Conservation (phyloP, 2,888 invertebrate species). For the Campoletis raptor region DNA sequence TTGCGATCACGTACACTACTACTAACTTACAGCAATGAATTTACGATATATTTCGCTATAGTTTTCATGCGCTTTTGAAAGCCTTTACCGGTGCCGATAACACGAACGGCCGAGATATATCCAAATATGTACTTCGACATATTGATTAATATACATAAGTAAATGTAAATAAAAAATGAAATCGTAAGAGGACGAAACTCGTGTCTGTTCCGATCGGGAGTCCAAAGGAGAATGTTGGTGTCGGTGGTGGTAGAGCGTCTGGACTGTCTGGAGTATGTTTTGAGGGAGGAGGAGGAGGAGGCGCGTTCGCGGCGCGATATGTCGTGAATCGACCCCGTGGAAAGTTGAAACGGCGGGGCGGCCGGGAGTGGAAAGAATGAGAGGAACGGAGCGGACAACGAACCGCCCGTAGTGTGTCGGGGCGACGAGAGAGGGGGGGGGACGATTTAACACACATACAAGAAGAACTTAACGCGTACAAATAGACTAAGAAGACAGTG, state of each 20-base stretch:
- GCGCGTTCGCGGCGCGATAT: slow-evolving; percentile 28
- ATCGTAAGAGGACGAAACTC: slow-evolving; percentile 3
- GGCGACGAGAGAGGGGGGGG: slow-evolving; percentile 38
- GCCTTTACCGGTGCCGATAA: slow-evolving; percentile 2
- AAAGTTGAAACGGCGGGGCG: slow-evolving; percentile 60
- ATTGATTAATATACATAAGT: neutral
- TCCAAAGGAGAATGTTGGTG: slow-evolving; percentile 12
- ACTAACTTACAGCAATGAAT: too few species aligned
- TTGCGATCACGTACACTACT: neutral
- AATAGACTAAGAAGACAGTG: neutral
- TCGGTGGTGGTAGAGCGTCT: neutral
- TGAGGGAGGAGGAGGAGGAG: slow-evolving; percentile 24
- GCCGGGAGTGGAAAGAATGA: slow-evolving; percentile 52
- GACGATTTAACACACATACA: slow-evolving; percentile 19
- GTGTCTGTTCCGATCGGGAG: neutral
- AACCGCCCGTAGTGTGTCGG: slow-evolving; percentile 66
- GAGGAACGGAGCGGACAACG: slow-evolving; percentile 67
- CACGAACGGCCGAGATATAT: neutral
- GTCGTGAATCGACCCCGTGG: slow-evolving; percentile 52
- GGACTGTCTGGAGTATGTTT: slow-evolving; percentile 20
- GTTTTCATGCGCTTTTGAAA: neutral
- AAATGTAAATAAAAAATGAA: neutral
- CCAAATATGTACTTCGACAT: neutral
- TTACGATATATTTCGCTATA: slow-evolving; percentile 5
- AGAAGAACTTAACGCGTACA: neutral